A percentile compares a stretch with the other conserved stretches of the same genome.
Conservation (phyloP, 2,113 vertebrate species). For the Solea senegalensis region DNA sequence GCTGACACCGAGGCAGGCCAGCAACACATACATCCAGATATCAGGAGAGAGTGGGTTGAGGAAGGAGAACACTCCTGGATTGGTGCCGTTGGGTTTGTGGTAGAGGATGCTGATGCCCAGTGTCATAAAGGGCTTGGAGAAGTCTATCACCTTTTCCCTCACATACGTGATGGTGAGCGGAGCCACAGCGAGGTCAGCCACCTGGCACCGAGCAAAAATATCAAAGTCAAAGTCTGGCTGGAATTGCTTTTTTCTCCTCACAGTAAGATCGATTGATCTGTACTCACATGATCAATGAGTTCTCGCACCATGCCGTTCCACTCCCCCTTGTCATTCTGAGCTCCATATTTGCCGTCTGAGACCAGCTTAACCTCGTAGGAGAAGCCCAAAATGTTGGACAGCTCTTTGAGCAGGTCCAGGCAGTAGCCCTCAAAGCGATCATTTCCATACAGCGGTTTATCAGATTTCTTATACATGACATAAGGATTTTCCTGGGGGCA, state of each 20-base stretch:
- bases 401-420: constrained; percentile 94
- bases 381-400: constrained; percentile 96
- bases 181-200: constrained; percentile 96
- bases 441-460: constrained; percentile 96
- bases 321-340: constrained; percentile 97
- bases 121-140: constrained; percentile 99
- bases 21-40: constrained; percentile 98
- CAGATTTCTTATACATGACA: constrained; percentile 98
- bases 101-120: constrained; percentile 98
- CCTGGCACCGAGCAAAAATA: constrained; percentile 74
- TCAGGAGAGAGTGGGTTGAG: constrained; percentile 96
- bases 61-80: constrained; percentile 97
- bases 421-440: constrained; percentile 99
- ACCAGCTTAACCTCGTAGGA: constrained; percentile 96
- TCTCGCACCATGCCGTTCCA: constrained; percentile 99
- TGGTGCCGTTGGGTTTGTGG: constrained; percentile 96
- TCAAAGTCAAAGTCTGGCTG: not conserved
- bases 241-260: not conserved
- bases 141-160: constrained; percentile 97
- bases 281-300: constrained; percentile 96
- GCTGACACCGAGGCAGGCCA: constrained; percentile 97
- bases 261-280: not conserved
- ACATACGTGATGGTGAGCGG: constrained; percentile 98
- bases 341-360: constrained; percentile 97
- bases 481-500: constrained; percentile 93